phyloP scores from a whole-genome alignment of 2,888 invertebrate genomes.

The Xanthia icteritia region DNA sequence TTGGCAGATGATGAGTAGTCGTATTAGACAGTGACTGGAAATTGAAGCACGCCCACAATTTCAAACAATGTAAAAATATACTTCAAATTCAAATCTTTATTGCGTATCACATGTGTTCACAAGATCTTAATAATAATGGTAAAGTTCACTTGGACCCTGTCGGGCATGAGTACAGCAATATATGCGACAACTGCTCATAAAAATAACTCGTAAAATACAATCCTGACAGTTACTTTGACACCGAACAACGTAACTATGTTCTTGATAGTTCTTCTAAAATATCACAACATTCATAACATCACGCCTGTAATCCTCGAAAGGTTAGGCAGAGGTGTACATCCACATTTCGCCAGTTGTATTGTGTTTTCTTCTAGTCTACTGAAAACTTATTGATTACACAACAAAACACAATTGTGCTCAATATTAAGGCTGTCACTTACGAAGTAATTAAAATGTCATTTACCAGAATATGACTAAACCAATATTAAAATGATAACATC shows the following conservation, averaged over 20 bases:
- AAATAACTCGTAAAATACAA: conserved; percentile 1
- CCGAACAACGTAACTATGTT: background rate
- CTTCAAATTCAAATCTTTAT: too few species aligned
- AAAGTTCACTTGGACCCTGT: too few species aligned
- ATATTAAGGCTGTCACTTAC: too few species aligned
- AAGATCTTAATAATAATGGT: too few species aligned
- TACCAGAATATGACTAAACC: background rate
- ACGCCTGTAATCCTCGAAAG: background rate
- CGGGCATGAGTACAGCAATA: too few species aligned
- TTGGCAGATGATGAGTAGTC: too few species aligned
- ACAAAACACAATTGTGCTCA: background rate
- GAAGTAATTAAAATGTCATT: conserved; percentile 20
- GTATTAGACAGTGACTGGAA: background rate
- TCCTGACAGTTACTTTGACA: background rate
- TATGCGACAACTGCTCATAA: background rate
- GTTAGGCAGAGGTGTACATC: background rate
- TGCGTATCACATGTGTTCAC: too few species aligned
- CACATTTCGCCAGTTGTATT: background rate
- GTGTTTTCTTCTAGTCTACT: background rate
- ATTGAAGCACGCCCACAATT: too few species aligned
- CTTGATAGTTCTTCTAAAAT: background rate
- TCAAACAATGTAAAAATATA: background rate
- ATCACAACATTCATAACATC: background rate
- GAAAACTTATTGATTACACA: background rate
- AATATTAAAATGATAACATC: background rate